These are phyloP conservation scores for Dicerorhinus sumatrensis DNA, from an alignment of 2,113 vertebrate species.

Conservation along the genomic window DNA sequence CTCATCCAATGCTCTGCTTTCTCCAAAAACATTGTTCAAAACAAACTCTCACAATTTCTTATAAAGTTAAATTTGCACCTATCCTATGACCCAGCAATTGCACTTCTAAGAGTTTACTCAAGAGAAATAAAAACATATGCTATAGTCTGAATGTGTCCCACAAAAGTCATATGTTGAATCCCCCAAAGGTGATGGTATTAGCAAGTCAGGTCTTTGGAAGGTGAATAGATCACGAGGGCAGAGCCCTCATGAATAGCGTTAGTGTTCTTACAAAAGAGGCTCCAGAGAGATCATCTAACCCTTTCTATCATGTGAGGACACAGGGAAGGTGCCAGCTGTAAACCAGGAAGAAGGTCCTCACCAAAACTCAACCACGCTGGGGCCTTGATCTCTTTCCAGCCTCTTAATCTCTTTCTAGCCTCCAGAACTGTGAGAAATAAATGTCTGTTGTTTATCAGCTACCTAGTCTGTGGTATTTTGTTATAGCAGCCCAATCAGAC, in stretches of 20 bases:
- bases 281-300: not conserved
- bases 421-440: not conserved
- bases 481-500: not conserved
- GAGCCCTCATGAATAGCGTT: no score
- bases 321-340: not conserved
- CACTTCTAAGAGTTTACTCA: not conserved
- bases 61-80: not conserved
- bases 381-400: not conserved
- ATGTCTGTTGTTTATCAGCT: not conserved
- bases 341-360: not conserved
- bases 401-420: not conserved
- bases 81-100: not conserved
- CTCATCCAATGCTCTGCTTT: not conserved
- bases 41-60: conserved; percentile 40
- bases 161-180: not conserved
- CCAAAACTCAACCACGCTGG: not conserved
- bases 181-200: not conserved
- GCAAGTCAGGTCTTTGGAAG: not conserved
- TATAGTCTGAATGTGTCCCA: not conserved
- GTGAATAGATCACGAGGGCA: not conserved
- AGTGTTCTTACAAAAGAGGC: not conserved
- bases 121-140: conserved; percentile 6
- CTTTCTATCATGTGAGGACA: not conserved
- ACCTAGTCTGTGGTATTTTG: not conserved
- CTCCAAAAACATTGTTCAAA: not conserved